Evolutionary conservation across 1,140 invertebrate genomes (phyloP).

Genomic region (Drosophila gunungcola): DNA sequence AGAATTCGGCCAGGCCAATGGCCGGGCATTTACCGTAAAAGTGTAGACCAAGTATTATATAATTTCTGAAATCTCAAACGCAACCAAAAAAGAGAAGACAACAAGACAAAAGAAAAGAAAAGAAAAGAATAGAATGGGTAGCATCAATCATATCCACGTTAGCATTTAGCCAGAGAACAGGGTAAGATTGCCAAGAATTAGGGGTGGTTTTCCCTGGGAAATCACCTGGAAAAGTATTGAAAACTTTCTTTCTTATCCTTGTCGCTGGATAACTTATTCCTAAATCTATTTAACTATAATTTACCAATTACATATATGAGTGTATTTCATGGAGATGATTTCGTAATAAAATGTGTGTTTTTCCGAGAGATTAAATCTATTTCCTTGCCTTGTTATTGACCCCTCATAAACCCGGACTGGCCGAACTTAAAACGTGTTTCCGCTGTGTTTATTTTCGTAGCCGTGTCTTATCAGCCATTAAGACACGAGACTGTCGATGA

Average conservation of each 20-base stretch:
- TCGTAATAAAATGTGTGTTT: slow-evolving; percentile 42
- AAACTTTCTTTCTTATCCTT: neutral
- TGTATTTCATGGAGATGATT: slow-evolving; percentile 21
- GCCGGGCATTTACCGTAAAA: slow-evolving; percentile 40
- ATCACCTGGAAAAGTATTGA: slow-evolving; percentile 1
- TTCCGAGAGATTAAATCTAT: slow-evolving; percentile 9
- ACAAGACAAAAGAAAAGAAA: slow-evolving; percentile 13
- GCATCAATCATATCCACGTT: slow-evolving; percentile 23
- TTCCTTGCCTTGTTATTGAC: slow-evolving; percentile 6
- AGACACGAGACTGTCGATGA: slow-evolving; percentile 43
- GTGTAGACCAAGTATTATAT: slow-evolving; percentile 74
- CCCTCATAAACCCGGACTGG: slow-evolving; percentile 38
- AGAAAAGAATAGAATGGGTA: slow-evolving; percentile 7
- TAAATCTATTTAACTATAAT: slow-evolving; percentile 16
- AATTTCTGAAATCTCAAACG: slow-evolving; percentile 66
- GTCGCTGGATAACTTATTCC: slow-evolving; percentile 28
- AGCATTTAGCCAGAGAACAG: slow-evolving; percentile 43
- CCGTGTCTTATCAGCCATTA: slow-evolving; percentile 18
- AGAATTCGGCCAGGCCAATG: slow-evolving; percentile 25
- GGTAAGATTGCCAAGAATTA: slow-evolving; percentile 1
- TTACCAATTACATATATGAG: slow-evolving; percentile 5
- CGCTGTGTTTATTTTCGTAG: slow-evolving; percentile 41
- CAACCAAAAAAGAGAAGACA: slow-evolving; percentile 58
- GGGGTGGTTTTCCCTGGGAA: slow-evolving; percentile 7
- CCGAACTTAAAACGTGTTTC: slow-evolving; percentile 33